phyloP scores from a whole-genome alignment of 1,140 invertebrate genomes.

The Anadara kagoshimensis region DNA sequence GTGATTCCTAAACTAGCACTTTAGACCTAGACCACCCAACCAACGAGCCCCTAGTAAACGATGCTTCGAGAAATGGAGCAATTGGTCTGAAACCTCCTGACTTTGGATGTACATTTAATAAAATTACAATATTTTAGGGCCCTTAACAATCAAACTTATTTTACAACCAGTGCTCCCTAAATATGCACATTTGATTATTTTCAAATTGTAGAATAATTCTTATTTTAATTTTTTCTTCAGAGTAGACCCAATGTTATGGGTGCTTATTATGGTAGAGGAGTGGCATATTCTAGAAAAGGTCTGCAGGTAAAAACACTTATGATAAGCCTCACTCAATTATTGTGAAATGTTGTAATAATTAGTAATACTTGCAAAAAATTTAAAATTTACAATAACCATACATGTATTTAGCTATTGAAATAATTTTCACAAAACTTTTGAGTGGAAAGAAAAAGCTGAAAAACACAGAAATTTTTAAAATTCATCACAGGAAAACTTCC shows the following conservation, averaged over 20 bases:
- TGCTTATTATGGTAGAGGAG: slow-evolving; percentile 51
- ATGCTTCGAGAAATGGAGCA: too few relatives aligned
- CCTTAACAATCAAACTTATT: background rate
- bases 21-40: too few relatives aligned
- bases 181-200: too few relatives aligned
- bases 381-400: background rate
- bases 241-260: slow-evolving; percentile 37
- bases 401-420: background rate
- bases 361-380: background rate
- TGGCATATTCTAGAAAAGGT: slow-evolving; percentile 39
- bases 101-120: slow-evolving; percentile 18
- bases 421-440: background rate
- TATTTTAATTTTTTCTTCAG: slow-evolving; percentile 21
- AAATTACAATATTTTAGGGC: background rate
- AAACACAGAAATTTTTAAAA: background rate
- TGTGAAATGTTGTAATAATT: background rate
- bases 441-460: background rate
- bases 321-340: background rate
- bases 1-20: too few relatives aligned
- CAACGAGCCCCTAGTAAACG: too few relatives aligned
- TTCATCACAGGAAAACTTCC: too few relatives aligned
- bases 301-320: slow-evolving; percentile 14
- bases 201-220: too few relatives aligned
- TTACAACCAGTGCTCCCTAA: background rate
- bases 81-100: too few relatives aligned